A percentile compares a stretch with the other conserved stretches of the same genome.
Conservation (phyloP, 2,888 invertebrate genomes). For the Gastrophysa polygoni region DNA sequence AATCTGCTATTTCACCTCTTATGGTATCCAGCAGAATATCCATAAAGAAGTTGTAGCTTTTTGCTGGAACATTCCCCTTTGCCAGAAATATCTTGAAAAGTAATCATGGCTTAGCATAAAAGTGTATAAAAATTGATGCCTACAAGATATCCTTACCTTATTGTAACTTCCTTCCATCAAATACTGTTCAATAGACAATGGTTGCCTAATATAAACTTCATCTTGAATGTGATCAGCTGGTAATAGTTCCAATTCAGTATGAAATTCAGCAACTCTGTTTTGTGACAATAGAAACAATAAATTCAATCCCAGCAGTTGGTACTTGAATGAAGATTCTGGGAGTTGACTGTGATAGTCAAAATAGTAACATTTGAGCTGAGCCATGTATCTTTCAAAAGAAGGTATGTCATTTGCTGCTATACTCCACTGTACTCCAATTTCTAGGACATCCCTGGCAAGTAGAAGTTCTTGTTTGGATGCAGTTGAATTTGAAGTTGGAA, state of each 20-base stretch:
- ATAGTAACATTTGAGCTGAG: constrained; percentile 97
- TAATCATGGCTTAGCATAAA: background rate
- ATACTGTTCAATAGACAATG: constrained; percentile 95
- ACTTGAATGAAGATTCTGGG: constrained; percentile 92
- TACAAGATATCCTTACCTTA: constrained; percentile 65
- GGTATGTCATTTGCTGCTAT: constrained; percentile 92
- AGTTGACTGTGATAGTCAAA: constrained; percentile 84
- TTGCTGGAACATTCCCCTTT: constrained; percentile 94
- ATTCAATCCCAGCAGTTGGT: constrained; percentile 93
- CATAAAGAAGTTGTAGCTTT: constrained; percentile 95
- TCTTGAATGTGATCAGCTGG: constrained; percentile 90
- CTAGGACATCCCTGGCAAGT: constrained; percentile 88
- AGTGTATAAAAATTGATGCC: background rate
- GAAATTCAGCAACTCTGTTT: constrained; percentile 97
- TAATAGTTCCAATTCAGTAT: constrained; percentile 93
- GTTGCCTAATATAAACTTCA: constrained; percentile 93
- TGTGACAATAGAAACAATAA: constrained; percentile 91
- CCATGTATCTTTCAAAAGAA: constrained; percentile 96
- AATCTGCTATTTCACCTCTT: constrained; percentile 93
- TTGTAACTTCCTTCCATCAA: constrained; percentile 99
- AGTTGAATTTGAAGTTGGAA: constrained; percentile 80
- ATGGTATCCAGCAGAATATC: constrained; percentile 95
- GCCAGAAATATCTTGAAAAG: constrained; percentile 76
- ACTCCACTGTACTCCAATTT: constrained; percentile 96
- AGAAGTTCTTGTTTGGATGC: constrained; percentile 81